Evolutionary conservation across 1,140 invertebrate genomes (phyloP), one percentile per base, ranked within the genome.

Genomic region (Drosophila grimshawi): DNA sequence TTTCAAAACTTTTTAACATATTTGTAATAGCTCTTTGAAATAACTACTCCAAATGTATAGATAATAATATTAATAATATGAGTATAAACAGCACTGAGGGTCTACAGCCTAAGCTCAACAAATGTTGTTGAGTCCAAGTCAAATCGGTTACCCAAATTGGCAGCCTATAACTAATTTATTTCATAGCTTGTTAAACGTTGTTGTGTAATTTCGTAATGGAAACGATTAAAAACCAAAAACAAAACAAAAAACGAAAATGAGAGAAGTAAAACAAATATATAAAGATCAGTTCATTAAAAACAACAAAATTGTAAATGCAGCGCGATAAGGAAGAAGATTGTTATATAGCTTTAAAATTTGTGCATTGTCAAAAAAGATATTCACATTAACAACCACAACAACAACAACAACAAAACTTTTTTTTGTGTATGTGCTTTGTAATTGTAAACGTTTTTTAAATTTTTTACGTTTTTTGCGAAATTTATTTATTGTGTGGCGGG

Each of bases 341-440:
- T 74, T 74, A 74, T 69, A 74, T 74, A 74, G 71, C 71, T 74
- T 74, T 74, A 74, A 73, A 60, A 60, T 11, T 45, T 73, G 41
- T 73, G 70, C 48, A 72, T 71, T 71, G 69, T 33, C 41, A 6
- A 33, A 52, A 32, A 45, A 11, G 33, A 64, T 57, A 65, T 71
- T 65, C 63, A 60, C 43, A 68, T 35, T 43, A 53, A 70, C 39
- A 67, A 32, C 10, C 65, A 72, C 33, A 66, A 66, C 33, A 66
- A 51, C 3, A 59, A 60, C 55, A 67, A 69, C 32, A 70, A 56
- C 35, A 72, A 67, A 69, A 19, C 19, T 55, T 59, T 64, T 76
- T 52, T 60, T 64, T 55, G 70, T 88, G 53, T 48, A 61, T 80
- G 69, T 88, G 85, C 56, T 83, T 81, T 88, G 80, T 88, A 88